A percentile compares a stretch with the other conserved stretches of the same genome.
Evolutionary conservation across 2,888 invertebrate species (phyloP).

Genomic region (Tetheella fluctuosa): DNA sequence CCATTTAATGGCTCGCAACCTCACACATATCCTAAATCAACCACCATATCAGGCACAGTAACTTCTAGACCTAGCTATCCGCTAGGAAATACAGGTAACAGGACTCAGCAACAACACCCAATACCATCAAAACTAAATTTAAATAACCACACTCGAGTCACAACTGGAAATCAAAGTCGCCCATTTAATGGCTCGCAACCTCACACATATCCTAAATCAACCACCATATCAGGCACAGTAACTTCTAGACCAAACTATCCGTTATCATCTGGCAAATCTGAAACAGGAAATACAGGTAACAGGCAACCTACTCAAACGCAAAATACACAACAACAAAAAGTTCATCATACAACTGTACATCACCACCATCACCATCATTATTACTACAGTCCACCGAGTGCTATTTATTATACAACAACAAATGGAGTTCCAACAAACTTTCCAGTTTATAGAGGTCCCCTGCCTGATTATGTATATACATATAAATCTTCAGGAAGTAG

Average conservation of each 20-base stretch:
- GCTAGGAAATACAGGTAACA: not conserved
- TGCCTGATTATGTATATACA: slow-evolving; percentile 31
- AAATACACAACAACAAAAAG: not conserved
- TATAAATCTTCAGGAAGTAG: slow-evolving; percentile 31
- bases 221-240: not conserved
- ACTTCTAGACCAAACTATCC: not conserved
- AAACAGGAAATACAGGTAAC: not conserved
- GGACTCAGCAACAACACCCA: not conserved
- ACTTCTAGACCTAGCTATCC: no score
- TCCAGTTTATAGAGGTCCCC: slow-evolving; percentile 25
- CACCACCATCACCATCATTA: slow-evolving; percentile 5
- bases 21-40: no score
- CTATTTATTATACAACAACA: not conserved
- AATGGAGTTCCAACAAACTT: slow-evolving; percentile 13
- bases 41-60: not conserved
- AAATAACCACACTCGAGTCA: not conserved
- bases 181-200: not conserved
- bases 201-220: no score
- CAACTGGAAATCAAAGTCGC: not conserved
- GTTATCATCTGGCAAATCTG: no score
- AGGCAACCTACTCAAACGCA: not conserved
- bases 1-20: not conserved
- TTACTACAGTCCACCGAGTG: not conserved
- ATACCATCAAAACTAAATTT: no score
- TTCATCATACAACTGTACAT: slow-evolving; percentile 4